These are phyloP conservation scores for Apostichopus japonicus DNA, from an alignment of 35 echinoderm and acorn worm species.

Conservation along the genomic window DNA sequence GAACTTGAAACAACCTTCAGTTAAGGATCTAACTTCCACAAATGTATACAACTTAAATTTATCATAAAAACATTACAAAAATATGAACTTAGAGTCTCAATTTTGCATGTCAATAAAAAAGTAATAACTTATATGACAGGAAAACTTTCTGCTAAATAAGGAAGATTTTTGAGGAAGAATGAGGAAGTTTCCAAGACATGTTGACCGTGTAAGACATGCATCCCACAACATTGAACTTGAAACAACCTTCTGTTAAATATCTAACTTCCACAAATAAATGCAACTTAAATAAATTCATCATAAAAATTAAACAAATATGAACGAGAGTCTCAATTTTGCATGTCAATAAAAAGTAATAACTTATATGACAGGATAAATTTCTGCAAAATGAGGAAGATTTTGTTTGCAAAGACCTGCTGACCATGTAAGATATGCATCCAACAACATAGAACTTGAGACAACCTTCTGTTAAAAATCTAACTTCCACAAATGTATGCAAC, in stretches of 20 bases:
- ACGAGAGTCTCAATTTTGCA: too few species aligned
- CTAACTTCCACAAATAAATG: neutral
- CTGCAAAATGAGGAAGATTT: neutral
- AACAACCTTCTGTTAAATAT: too few species aligned
- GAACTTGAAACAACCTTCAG: too few species aligned
- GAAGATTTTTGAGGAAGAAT: too few species aligned
- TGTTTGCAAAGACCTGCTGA: too few species aligned
- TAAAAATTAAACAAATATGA: neutral
- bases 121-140: neutral
- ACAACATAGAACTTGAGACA: too few species aligned
- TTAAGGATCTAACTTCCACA: neutral
- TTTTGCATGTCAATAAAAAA: neutral
- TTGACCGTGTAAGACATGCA: too few species aligned
- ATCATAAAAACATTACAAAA: neutral
- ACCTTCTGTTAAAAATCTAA: too few species aligned
- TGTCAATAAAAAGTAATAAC: neutral
- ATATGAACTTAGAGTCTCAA: neutral
- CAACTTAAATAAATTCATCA: neutral
- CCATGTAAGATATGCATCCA: too few species aligned
- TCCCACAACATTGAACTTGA: too few species aligned
- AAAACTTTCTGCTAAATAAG: neutral
- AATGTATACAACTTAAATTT: neutral
- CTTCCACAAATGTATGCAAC: neutral
- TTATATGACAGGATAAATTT: neutral
- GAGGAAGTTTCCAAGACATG: too few species aligned